phyloP scores from a whole-genome alignment of 2,888 invertebrate genomes.

The Netelia melanura region DNA sequence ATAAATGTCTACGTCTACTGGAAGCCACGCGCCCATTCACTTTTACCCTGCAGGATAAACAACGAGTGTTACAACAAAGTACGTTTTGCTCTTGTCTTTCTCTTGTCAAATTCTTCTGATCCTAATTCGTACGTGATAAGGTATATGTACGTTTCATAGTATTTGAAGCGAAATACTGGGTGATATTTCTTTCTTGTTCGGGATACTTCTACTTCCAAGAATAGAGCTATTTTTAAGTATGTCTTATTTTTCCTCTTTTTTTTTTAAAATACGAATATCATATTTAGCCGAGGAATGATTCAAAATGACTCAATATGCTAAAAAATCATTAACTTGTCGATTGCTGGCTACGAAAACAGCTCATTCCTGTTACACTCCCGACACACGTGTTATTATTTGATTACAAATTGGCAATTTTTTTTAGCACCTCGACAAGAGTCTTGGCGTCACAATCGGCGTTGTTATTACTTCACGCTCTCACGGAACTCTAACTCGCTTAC shows the following conservation, averaged over 20 bases:
- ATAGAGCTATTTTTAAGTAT: conserved; percentile 34
- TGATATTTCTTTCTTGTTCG: neutral
- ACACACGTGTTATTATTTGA: conserved; percentile 19
- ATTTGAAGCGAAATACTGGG: neutral
- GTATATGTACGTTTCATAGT: neutral
- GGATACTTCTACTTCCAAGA: conserved; percentile 16
- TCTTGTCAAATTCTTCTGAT: conserved; percentile 4
- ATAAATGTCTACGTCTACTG: conserved; percentile 43
- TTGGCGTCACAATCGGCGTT: conserved; percentile 29
- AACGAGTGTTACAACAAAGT: conserved; percentile 31
- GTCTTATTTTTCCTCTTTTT: conserved; percentile 19
- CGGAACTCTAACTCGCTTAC: conserved; percentile 39
- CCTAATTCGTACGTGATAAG: conserved; percentile 32
- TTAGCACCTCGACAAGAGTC: conserved; percentile 48
- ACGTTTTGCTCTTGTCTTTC: conserved; percentile 17
- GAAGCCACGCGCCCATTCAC: conserved; percentile 31
- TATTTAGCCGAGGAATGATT: conserved; percentile 47
- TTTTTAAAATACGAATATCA: conserved; percentile 26
- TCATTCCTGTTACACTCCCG: conserved; percentile 23
- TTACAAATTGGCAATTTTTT: conserved; percentile 42
- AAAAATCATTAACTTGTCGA: conserved; percentile 27
- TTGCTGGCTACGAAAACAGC: conserved; percentile 30
- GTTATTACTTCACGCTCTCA: conserved; percentile 4
- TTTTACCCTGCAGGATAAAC: conserved; percentile 31
- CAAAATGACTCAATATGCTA: conserved; percentile 33